These are phyloP conservation scores for Temnothorax ravouxi DNA, from an alignment of 2,888 invertebrate genomes.

Conservation along the genomic window DNA sequence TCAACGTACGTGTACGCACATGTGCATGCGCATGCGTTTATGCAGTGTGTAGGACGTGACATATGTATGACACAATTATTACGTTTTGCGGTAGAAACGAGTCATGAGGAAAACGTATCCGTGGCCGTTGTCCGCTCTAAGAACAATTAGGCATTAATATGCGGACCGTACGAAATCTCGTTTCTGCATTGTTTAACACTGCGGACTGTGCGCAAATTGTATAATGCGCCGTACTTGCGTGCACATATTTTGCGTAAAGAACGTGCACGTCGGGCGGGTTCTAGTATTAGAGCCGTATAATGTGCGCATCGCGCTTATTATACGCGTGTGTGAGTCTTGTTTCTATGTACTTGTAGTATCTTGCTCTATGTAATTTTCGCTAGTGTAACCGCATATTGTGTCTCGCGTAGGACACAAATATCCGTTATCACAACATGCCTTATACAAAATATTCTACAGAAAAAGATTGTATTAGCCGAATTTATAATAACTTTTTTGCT, in stretches of 20 bases:
- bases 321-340: background rate
- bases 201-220: constrained; percentile 26
- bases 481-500: background rate
- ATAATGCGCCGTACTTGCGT: constrained; percentile 25
- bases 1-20: background rate
- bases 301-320: constrained; percentile 50
- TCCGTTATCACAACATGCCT: background rate
- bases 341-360: background rate
- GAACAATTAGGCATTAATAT: constrained; percentile 48
- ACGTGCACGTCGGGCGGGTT: constrained; percentile 5
- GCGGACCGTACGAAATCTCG: constrained; percentile 35
- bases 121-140: constrained; percentile 17
- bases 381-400: constrained; percentile 25
- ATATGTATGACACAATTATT: background rate
- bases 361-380: constrained; percentile 45
- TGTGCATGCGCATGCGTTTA: background rate
- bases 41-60: background rate
- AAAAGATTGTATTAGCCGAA: background rate
- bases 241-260: constrained; percentile 40
- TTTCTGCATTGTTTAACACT: constrained; percentile 49
- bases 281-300: constrained; percentile 36
- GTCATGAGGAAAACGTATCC: constrained; percentile 8
- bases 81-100: constrained; percentile 11
- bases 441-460: constrained; percentile 4
- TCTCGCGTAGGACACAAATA: constrained; percentile 1